Evolutionary conservation across 2,888 invertebrate species (phyloP), one percentile per base, ranked within the genome.

Genomic region (Polyploca ridens): DNA sequence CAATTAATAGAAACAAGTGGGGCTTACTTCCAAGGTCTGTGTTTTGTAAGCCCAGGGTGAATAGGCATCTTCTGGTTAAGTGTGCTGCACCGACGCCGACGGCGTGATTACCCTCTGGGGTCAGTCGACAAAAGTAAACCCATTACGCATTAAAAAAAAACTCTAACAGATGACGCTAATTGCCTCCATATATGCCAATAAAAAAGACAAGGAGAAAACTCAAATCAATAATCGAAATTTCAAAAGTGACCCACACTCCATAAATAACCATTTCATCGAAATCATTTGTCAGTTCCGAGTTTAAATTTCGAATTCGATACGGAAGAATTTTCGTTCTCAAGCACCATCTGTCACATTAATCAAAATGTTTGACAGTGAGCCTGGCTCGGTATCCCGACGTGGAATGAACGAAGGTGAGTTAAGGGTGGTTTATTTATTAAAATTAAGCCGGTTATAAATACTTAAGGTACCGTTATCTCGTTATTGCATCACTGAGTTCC

Each of bases 401-500:
- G 16, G 6, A 49, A 49, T 63, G 63, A 66, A 63, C 67, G 65
- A 66, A 27, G 65, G 66, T 78, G 82, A 86, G 74, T 79, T 83
- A 85, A 84, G 80, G 84, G 82, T 85, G 78, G 69, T 72, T 81
- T 88, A 88, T 85, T 87, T 87, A 86, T 86, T 76, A 72, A 81
- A 83, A 79, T 78, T 77, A 81, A 78, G 74, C 72, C 79, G 81
- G 83, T 77, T 79, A 88, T 91, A 90, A 90, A 91, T 90, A 90
- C 75, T 77, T 62, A 64, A 66, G 67, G 83, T 90, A 88, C 91
- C 90, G 90, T 86, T 80, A 87, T 84, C 80, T 81, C 76, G 79
- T 85, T 85, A 83, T 86, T 84, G 83, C 84, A 85, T 87, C 86
- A 88, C 76, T 79, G 81, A 76, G 77, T 78, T 78, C 72, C 76